Evolutionary conservation across 2,113 vertebrate genomes (phyloP).

Genomic region (Gavia stellata): DNA sequence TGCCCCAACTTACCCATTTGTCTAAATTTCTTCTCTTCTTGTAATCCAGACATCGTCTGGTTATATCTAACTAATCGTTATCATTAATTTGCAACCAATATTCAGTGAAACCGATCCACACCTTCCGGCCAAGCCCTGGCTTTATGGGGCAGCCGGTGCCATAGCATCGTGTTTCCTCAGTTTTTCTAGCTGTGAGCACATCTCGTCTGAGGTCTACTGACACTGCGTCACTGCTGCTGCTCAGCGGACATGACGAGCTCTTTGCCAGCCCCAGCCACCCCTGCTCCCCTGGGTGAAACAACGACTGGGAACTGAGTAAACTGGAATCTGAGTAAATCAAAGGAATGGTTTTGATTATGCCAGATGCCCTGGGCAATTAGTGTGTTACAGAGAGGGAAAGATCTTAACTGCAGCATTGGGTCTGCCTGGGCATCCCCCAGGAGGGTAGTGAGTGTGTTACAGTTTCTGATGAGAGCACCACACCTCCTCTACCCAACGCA

Average conservation of each 20-base stretch:
- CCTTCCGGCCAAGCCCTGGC: not conserved
- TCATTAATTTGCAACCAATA: not conserved
- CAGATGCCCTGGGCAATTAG: not conserved
- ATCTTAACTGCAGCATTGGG: not conserved
- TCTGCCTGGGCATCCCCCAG: not conserved
- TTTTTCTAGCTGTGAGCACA: not conserved
- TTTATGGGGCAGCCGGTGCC: not conserved
- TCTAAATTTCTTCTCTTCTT: not conserved
- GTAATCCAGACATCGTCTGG: not conserved
- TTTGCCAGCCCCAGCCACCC: not conserved
- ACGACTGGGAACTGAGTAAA: not conserved
- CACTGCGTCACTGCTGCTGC: not conserved
- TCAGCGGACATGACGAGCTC: not conserved
- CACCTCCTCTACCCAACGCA: not conserved
- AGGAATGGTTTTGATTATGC: not conserved
- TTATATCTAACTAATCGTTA: not conserved
- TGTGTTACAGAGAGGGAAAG: not conserved
- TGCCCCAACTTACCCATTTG: not conserved
- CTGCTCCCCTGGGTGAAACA: not conserved
- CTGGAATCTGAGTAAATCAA: not conserved
- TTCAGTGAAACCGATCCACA: not conserved
- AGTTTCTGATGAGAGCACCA: not conserved
- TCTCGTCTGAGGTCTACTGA: not conserved
- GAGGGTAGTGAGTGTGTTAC: not conserved
- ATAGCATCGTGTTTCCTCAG: not conserved